phyloP scores from a whole-genome alignment of 2,888 invertebrate species.

The Incurvaria masculella region DNA sequence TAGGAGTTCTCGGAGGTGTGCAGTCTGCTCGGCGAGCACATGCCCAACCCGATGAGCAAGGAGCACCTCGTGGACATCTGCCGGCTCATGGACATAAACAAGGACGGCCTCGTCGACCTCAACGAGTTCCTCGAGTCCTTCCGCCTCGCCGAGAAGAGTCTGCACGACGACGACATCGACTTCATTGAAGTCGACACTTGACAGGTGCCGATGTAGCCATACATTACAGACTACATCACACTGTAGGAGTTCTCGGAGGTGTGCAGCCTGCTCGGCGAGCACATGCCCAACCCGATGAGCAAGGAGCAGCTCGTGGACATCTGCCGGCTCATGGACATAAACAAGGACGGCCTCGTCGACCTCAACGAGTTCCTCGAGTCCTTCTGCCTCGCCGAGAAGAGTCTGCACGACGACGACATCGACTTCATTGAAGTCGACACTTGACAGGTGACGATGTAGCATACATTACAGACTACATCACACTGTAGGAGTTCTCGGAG shows the following conservation, averaged over 20 bases:
- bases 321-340: slow-evolving; percentile 88
- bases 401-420: slow-evolving; percentile 38
- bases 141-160: slow-evolving; percentile 70
- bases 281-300: slow-evolving; percentile 76
- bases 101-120: slow-evolving; percentile 84
- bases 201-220: too few species aligned
- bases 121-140: slow-evolving; percentile 95
- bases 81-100: slow-evolving; percentile 88
- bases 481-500: slow-evolving; percentile 90
- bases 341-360: slow-evolving; percentile 92
- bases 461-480: slow-evolving; percentile 87
- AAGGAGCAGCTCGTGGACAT: slow-evolving; percentile 81
- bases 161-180: slow-evolving; percentile 38
- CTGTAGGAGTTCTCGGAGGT: slow-evolving; percentile 93
- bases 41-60: slow-evolving; percentile 74
- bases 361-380: slow-evolving; percentile 94
- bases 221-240: slow-evolving; percentile 86
- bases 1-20: slow-evolving; percentile 94
- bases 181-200: slow-evolving; percentile 38
- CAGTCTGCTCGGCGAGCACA: slow-evolving; percentile 75
- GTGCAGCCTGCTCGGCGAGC: slow-evolving; percentile 77
- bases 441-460: slow-evolving; percentile 51
- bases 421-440: slow-evolving; percentile 34
- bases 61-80: slow-evolving; percentile 85
- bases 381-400: slow-evolving; percentile 78